Evolutionary conservation across 1,140 invertebrate genomes (phyloP), one percentile per base, ranked within the genome.

Genomic region (Zaprionus capensis): DNA sequence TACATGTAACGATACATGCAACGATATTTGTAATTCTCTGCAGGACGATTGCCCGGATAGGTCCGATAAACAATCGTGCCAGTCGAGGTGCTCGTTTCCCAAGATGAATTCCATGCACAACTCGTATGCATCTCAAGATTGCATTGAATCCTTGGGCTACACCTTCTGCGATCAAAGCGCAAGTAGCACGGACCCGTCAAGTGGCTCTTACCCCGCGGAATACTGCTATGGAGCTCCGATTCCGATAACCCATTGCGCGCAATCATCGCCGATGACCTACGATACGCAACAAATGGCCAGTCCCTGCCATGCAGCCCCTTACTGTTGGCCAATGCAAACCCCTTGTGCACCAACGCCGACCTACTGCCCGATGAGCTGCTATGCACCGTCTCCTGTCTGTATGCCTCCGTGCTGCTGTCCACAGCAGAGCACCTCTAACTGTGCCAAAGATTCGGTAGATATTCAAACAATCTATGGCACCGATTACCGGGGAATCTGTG

Each of bases 401-500:
- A 56, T 11, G n/a, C 28, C 7, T 14, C 31, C 31, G 14, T 9
- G 6, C 15, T n/a, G 15, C 31, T 36, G 17, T 20, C 31, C 14
- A 41, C 15, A 41, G n/a, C 34, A 20, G 20, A 14, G 14, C 7
- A 14, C 6, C 7, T 24, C 14, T 15, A 22, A 1, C 24, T 53
- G 5, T 14, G 9, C 9, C 44, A 71, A 76, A n/a, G 81, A 80
- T 22, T 2, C 24, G 2, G 9, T 84, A 9, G 63, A 81, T 14
- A 0, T 6, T 12, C 56, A 69, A 15, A 78, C 70, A 1, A 78
- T 85, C 7, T 85, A 85, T 31, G 20, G 17, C 22, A 51, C 49
- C 4, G 81, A 85, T 24, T 85, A 79, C 20, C 57, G 38, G 5
- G 75, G 78, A 2, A n/a, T 66, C 7, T 1, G 11, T 7, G 57